Evolutionary conservation across 2,113 vertebrate species (phyloP), one percentile per base, ranked within the genome.

Genomic region (Siphamia tubifer): DNA sequence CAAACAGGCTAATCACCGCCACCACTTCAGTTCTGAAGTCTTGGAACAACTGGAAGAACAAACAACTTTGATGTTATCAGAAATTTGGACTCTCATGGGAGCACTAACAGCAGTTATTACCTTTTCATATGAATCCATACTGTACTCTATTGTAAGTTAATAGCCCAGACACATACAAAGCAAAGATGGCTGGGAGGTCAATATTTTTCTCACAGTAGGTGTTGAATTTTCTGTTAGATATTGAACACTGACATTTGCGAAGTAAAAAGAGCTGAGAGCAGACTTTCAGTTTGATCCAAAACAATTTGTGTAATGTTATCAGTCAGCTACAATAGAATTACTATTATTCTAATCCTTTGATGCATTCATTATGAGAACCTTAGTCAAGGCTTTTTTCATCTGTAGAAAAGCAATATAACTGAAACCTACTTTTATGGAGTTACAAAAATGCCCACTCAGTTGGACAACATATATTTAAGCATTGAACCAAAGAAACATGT

Each of bases 121-220:
- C 63, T 39, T 65, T 76, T 68, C 63, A 68, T 52, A 49, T 4
- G 16, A 61, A 70, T 55, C 13, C 15, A 47, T 19, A 36, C 35
- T 56, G 42, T 12, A 5, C 35, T 72, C 36, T 69, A 8, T 20
- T 30, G 11, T 13, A 3, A 28, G 30, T 58, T 45, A 25, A 21
- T 32, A 13, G 10, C 30, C 34, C 20, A 65, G 40, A 39, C 6
- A 60, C 42, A 71, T 15, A 73, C 27, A 68, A 47, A 42, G 49
- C 34, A 17, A 34, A 8, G 23, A 60, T 5, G 36, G 57, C 23
- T 51, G 47, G 36, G 25, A 67, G 7, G 19, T 75, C 73, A 53
- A 73, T 82, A 76, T 24, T 56, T 56, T 53, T 52, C 38, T 56
- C 72, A 61, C 43, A 28, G 61, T 31, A n/a, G 28, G 45, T 58